Conservation (phyloP, 2,888 invertebrate genomes). For the Gari tellinella region DNA sequence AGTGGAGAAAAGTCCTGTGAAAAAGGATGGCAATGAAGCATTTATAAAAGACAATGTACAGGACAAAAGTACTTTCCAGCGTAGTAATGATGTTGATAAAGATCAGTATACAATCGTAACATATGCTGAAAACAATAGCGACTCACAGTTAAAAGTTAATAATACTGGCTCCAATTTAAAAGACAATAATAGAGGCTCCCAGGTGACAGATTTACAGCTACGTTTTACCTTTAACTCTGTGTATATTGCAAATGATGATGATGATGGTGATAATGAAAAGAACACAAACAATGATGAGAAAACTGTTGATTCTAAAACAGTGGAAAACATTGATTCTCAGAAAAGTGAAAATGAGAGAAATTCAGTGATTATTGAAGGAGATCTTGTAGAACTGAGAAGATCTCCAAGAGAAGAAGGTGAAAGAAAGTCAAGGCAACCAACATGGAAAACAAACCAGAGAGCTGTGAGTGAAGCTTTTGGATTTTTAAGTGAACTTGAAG, state of each 20-base stretch:
- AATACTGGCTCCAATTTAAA: not conserved
- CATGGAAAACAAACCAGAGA: conserved; percentile 50
- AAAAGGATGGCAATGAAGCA: not conserved
- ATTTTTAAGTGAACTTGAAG: conserved; percentile 55
- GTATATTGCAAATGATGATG: not conserved
- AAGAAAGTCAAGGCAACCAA: conserved; percentile 22
- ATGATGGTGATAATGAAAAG: conserved; percentile 1
- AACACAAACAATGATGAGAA: conserved; percentile 3
- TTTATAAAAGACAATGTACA: not conserved
- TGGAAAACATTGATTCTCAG: not conserved
- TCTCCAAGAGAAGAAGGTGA: conserved; percentile 12
- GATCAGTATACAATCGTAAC: conserved; percentile 6
- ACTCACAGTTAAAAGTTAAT: no score
- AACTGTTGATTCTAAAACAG: not conserved
- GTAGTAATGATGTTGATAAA: not conserved
- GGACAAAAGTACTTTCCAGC: not conserved
- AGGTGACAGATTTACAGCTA: not conserved
- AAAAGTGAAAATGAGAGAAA: conserved; percentile 4
- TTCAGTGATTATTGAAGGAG: conserved; percentile 37
- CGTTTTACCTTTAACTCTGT: not conserved
- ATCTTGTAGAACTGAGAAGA: conserved; percentile 42
- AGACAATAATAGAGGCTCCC: not conserved
- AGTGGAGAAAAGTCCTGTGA: conserved; percentile 16
- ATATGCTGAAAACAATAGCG: not conserved
- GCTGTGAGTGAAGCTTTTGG: conserved; percentile 65